Evolutionary conservation across 2,888 invertebrate genomes (phyloP), one percentile per base, ranked within the genome.

Genomic region (Dyspetes luteomarginatus): DNA sequence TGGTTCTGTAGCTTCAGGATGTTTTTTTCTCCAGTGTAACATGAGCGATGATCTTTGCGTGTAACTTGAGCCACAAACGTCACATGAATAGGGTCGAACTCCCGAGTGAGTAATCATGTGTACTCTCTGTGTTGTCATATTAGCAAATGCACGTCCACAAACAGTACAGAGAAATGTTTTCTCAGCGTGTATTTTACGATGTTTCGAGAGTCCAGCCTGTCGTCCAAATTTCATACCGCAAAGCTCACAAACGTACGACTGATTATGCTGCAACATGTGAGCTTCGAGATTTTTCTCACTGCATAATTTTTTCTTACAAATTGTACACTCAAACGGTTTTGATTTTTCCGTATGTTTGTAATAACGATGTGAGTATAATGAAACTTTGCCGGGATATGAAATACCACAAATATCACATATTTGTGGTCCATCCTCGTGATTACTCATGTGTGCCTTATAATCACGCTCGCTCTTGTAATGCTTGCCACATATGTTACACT

Each of bases 11-110:
- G 73, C 73, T 7, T 74, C 73, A 1, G 73, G 73, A 48, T 74
- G 73, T 36, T 65, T 74, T 15, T 74, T 74, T 3, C 65, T 65
- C 73, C 73, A 74, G 24, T 74, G 73, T 9, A 74, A 43, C 86
- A 86, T 87, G 55, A 89, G 75, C 4, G 85, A 85, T 2, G 84
- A 84, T 5, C 85, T 75, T 50, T 72, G 87, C 12, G 86, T 86
- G 65, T 84, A 87, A 30, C 72, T 80, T 1, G 82, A 60, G 4
- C 81, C 80, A 64, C 86, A 87, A 1, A 84, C 76, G 26, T 76
- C 68, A 65, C 85, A 86, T 0, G 81, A 67, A 68, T 86, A 86
- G 0, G 86, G 86, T 62, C 84, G 81, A 15, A 84, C 81, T 1
- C 83, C 86, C 12, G 81, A 65, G 36, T 87, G 86, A 0, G 86